Conservation (phyloP, 2,888 invertebrate species). For the Limnephilus marmoratus region DNA sequence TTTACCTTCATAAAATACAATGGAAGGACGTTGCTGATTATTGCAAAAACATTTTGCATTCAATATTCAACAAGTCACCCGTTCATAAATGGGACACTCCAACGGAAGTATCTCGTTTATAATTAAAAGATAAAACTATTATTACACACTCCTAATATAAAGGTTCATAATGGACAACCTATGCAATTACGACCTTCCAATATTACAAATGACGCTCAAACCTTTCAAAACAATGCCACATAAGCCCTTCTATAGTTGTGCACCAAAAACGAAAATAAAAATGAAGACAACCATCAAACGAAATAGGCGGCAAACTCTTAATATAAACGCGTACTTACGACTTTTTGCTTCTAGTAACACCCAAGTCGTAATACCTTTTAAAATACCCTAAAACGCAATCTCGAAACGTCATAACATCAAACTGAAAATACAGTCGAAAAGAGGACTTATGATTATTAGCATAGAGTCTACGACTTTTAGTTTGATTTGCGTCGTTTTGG, state of each 20-base stretch:
- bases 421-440: conserved; percentile 12
- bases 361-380: conserved; percentile 55
- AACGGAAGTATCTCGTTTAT: conserved; percentile 45
- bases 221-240: conserved; percentile 31
- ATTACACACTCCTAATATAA: conserved; percentile 44
- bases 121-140: conserved; percentile 25
- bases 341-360: conserved; percentile 14
- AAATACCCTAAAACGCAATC: conserved; percentile 40
- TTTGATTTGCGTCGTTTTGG: conserved; percentile 33
- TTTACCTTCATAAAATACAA: background rate
- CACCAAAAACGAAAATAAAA: conserved; percentile 53
- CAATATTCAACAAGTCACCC: conserved; percentile 23
- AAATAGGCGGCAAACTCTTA: conserved; percentile 40
- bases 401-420: conserved; percentile 48
- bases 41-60: background rate
- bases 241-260: conserved; percentile 52
- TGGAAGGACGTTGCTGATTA: background rate
- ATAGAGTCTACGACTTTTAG: conserved; percentile 23
- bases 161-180: conserved; percentile 17
- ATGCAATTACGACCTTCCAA: conserved; percentile 19
- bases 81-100: background rate
- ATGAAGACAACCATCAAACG: conserved; percentile 39
- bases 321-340: conserved; percentile 11
- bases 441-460: background rate
- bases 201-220: conserved; percentile 20